Conservation (phyloP, 1,140 invertebrate species). For the Drosophila quadrilineata region DNA sequence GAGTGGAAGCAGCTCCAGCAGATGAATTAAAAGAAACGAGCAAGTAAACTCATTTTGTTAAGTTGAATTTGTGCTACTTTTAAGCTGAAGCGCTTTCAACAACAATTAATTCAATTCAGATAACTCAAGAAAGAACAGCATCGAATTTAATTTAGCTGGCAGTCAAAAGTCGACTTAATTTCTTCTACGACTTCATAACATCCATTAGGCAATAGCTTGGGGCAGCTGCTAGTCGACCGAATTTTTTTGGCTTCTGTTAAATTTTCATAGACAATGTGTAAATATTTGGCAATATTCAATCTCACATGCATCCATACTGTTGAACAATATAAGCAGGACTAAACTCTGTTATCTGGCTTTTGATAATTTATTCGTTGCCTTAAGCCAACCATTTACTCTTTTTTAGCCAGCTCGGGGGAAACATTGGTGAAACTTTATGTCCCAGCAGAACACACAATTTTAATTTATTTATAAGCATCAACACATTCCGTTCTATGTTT, state of each 20-base stretch:
- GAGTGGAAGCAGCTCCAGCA: neutral
- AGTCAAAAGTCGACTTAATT: no score
- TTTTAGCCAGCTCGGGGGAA: neutral
- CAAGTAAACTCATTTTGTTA: slow-evolving; percentile 26
- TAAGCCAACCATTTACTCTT: neutral
- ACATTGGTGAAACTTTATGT: slow-evolving; percentile 27
- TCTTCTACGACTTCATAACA: no score
- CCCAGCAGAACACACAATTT: no score
- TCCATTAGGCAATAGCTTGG: no score
- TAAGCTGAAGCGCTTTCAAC: no score
- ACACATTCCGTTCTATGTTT: slow-evolving; percentile 12
- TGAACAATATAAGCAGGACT: neutral
- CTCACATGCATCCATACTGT: neutral
- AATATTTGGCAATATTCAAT: slow-evolving; percentile 5
- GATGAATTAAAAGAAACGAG: slow-evolving; percentile 15
- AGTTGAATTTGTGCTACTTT: neutral
- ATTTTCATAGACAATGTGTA: neutral
- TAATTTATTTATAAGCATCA: slow-evolving; percentile 52
- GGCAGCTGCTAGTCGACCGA: no score
- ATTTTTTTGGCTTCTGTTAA: no score
- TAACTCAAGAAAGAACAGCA: no score
- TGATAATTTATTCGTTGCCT: neutral
- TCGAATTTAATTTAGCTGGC: no score
- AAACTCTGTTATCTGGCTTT: neutral
- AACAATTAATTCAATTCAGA: no score